A percentile compares a stretch with the other conserved stretches of the same genome.
Evolutionary conservation across 2,113 vertebrate genomes (phyloP).

Genomic region (Phyllostomus hastatus): DNA sequence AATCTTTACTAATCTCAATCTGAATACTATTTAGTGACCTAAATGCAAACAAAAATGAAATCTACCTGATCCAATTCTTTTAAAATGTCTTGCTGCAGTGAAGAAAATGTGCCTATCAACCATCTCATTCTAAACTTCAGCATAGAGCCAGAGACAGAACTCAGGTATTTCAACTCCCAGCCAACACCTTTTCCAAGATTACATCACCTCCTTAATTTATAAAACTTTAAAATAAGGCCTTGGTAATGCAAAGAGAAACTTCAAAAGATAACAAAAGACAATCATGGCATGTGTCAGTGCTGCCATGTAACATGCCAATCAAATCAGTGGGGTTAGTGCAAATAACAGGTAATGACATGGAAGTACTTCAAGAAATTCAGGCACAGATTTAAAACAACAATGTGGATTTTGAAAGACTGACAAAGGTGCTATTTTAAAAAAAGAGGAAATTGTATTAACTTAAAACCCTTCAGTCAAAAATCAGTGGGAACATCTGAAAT

Average conservation of each 20-base stretch:
- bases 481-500: neutral
- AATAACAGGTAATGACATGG: neutral
- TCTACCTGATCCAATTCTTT: neutral
- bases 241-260: neutral
- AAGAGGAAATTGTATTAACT: neutral
- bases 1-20: neutral
- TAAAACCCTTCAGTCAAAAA: neutral
- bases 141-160: neutral
- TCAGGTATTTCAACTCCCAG: neutral
- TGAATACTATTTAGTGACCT: neutral
- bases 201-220: neutral
- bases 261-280: neutral
- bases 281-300: neutral
- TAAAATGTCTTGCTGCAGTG: neutral
- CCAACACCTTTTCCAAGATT: neutral
- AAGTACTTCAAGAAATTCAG: neutral
- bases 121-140: neutral
- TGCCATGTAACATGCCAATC: neutral
- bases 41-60: neutral
- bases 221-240: neutral
- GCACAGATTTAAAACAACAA: neutral
- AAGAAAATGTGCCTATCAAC: neutral
- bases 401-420: neutral
- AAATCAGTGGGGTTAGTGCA: neutral
- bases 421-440: neutral